These are phyloP conservation scores for Nibea albiflora DNA, from an alignment of 2,113 vertebrate species.

Conservation along the genomic window DNA sequence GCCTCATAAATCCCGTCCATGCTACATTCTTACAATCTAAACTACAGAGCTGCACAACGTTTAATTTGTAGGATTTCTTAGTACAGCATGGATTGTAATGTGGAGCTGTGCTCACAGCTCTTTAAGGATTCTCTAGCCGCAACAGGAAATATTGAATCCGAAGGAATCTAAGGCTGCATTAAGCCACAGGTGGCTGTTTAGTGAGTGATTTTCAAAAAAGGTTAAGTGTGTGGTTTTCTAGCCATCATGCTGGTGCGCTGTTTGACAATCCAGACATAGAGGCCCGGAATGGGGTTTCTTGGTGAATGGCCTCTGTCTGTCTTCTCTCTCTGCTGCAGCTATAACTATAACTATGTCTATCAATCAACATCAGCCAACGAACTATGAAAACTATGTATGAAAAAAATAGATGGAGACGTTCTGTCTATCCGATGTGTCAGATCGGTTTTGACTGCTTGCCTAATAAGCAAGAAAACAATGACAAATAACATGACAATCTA, in stretches of 20 bases:
- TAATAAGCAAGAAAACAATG: background rate
- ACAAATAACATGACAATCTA: background rate
- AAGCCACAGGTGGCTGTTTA: constrained; percentile 33
- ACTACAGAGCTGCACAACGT: background rate
- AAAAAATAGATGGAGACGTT: background rate
- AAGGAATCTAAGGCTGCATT: constrained; percentile 28
- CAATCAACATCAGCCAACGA: background rate
- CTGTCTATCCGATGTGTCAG: background rate
- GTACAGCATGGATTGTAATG: constrained; percentile 13
- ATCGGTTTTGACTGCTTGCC: background rate
- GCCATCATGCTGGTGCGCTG: constrained; percentile 35
- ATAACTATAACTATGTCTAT: background rate
- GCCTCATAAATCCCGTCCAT: background rate
- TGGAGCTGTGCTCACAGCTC: background rate
- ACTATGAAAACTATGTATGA: background rate
- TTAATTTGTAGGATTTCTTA: background rate
- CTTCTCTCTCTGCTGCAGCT: background rate
- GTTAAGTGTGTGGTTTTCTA: constrained; percentile 36
- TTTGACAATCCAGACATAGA: background rate
- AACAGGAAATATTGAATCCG: constrained; percentile 35
- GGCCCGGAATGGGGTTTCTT: background rate
- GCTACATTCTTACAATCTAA: background rate
- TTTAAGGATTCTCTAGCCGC: background rate
- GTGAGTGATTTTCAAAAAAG: constrained; percentile 52
- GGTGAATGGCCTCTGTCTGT: background rate